phyloP scores from a whole-genome alignment of 2,113 vertebrate genomes.

The Chunga burmeisteri region DNA sequence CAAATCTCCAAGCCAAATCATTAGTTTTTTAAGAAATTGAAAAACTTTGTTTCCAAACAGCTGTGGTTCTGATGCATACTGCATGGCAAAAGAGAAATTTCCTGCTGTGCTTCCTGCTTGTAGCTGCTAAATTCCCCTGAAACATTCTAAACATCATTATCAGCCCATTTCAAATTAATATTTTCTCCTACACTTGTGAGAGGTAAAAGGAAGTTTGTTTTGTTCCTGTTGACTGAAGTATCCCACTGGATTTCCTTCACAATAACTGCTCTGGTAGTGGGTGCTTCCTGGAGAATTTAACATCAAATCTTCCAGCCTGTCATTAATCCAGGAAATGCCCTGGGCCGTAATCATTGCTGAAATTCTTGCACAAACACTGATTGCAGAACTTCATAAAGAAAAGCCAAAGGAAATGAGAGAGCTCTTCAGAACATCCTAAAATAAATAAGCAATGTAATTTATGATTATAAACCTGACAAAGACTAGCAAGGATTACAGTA shows the following conservation, averaged over 20 bases:
- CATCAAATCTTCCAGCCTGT: not conserved
- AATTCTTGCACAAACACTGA: not conserved
- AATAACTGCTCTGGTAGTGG: not conserved
- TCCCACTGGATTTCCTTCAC: not conserved
- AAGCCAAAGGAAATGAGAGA: conserved; percentile 24
- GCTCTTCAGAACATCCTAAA: not conserved
- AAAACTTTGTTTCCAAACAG: not conserved
- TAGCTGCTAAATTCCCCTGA: not conserved
- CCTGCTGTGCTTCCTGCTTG: not conserved
- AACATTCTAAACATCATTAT: not conserved
- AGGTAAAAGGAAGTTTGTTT: conserved; percentile 32
- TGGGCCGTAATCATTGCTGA: not conserved
- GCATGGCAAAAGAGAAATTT: not conserved
- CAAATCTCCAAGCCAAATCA: not conserved
- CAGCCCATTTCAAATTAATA: not conserved
- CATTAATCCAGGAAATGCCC: conserved; percentile 35
- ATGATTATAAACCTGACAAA: not conserved
- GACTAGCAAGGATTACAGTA: not conserved
- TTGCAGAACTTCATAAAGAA: conserved; percentile 4
- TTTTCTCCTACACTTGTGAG: not conserved
- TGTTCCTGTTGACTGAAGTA: not conserved
- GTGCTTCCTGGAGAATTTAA: not conserved
- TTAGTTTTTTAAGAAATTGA: not conserved
- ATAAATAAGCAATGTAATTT: not conserved
- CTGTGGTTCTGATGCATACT: not conserved